Evolutionary conservation across 2,113 vertebrate genomes (phyloP).

Genomic region (Tyrannus savana): DNA sequence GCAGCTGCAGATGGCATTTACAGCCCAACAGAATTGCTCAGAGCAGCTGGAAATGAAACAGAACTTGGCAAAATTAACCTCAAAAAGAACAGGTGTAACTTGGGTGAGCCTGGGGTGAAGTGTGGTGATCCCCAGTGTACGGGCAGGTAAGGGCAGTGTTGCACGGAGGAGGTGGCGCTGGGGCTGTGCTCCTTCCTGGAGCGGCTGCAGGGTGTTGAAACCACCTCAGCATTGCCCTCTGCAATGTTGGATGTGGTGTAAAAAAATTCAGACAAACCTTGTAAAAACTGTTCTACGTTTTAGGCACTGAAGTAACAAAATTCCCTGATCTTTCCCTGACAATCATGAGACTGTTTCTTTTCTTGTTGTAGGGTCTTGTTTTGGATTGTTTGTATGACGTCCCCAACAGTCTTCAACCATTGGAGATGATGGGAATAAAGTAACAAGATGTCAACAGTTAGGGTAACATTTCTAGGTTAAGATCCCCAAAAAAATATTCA

Average conservation of each 20-base stretch:
- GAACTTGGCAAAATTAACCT: background rate
- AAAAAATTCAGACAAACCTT: background rate
- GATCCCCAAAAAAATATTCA: background rate
- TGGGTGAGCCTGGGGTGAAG: too few relatives aligned
- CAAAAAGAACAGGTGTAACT: background rate
- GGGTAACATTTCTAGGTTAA: background rate
- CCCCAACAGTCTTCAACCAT: background rate
- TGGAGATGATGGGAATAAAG: background rate
- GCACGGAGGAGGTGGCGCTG: fast-evolving
- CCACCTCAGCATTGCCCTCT: background rate
- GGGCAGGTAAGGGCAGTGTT: background rate
- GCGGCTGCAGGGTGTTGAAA: fast-evolving
- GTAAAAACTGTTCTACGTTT: background rate
- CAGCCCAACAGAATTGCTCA: background rate
- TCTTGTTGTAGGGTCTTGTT: background rate
- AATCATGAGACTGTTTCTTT: background rate
- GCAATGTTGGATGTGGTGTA: too few relatives aligned
- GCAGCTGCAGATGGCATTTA: background rate
- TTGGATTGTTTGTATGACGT: background rate
- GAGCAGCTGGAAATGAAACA: background rate
- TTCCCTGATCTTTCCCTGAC: background rate
- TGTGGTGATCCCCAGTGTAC: fast-evolving
- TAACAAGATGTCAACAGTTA: background rate
- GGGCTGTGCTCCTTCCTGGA: background rate
- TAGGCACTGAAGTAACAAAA: background rate